Evolutionary conservation across 2,113 vertebrate genomes (phyloP), one percentile per base, ranked within the genome.

Genomic region (Morone saxatilis): DNA sequence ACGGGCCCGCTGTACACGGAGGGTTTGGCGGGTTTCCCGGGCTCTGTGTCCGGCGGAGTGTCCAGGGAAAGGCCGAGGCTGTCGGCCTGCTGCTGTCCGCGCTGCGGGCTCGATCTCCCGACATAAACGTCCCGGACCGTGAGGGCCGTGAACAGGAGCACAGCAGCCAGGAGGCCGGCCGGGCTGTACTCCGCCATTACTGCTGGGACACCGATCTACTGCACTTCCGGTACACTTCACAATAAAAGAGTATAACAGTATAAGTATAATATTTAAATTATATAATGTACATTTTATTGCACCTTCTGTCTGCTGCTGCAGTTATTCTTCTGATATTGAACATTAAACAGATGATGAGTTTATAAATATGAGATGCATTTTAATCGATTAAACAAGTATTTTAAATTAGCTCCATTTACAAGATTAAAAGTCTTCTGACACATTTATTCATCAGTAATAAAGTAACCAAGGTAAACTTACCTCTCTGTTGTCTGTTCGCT

Each of bases 161-260:
- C 57, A 40, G 94, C 95, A 9, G 89, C 93, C 76, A 96, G 75
- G 41, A 96, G 91, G 2, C 93, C 92, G 8, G 81, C 69, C 70
- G 90, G 92, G 51, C 90, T 94, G 83, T 93, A 96, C 81, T 96
- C 95, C 59, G 94, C 94, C 95, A 96, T 96, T 51, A 71, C 67
- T 51, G 70, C 43, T 57, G 10, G 65, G 14, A 10, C 0, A 9
- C 22, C 19, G 12, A 17, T 31, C 53, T 4, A 25, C 76, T 7
- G 0, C 12, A 14, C 43, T 60, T 81, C 71, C 54, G 62, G 51
- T 2, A n/a, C 25, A 4, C 16, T 57, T 67, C 71, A 61, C 20
- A 81, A 74, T 50, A 68, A 60, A 76, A 54, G 19, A 59, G 54
- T 53, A 20, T n/a, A n/a, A n/a, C n/a, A n/a, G n/a, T n/a, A n/a